Evolutionary conservation across 2,797 vertebrate species (phyloP).

Genomic region (Hypotaenidia okinawae): DNA sequence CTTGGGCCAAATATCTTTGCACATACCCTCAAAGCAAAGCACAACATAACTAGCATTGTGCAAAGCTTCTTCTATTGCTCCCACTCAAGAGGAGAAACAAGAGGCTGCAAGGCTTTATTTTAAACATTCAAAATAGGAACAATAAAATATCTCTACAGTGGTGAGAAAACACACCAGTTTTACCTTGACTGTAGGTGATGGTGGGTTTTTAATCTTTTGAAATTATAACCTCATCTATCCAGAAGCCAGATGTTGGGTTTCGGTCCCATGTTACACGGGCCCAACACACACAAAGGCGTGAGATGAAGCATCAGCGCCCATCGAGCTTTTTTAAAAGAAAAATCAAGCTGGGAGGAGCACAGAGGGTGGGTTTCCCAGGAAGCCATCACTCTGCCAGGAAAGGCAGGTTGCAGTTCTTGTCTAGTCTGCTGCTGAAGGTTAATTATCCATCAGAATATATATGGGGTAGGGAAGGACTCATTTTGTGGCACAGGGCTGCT

Average conservation of each 20-base stretch:
- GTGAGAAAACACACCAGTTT: background rate
- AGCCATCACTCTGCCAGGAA: background rate
- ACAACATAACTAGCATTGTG: background rate
- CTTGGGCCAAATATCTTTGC: background rate
- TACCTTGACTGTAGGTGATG: background rate
- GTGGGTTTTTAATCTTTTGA: background rate
- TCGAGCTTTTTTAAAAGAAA: background rate
- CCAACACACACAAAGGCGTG: background rate
- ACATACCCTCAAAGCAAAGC: background rate
- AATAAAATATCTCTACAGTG: background rate
- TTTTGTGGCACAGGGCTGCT: background rate
- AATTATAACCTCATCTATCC: background rate
- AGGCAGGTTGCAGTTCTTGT: background rate
- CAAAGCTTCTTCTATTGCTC: background rate
- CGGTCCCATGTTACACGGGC: background rate
- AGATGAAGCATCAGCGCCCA: background rate
- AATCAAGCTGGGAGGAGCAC: background rate
- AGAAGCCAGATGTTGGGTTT: background rate
- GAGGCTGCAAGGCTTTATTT: background rate
- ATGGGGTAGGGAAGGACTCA: background rate
- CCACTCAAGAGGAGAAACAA: background rate
- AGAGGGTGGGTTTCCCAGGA: background rate
- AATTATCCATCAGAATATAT: background rate
- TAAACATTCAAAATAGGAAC: background rate
- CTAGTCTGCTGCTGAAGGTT: slow-evolving; percentile 8